A percentile compares a stretch with the other conserved stretches of the same genome.
These are phyloP conservation scores for Physocephala rufipes DNA, from an alignment of 2,888 invertebrate species.

Conservation along the genomic window DNA sequence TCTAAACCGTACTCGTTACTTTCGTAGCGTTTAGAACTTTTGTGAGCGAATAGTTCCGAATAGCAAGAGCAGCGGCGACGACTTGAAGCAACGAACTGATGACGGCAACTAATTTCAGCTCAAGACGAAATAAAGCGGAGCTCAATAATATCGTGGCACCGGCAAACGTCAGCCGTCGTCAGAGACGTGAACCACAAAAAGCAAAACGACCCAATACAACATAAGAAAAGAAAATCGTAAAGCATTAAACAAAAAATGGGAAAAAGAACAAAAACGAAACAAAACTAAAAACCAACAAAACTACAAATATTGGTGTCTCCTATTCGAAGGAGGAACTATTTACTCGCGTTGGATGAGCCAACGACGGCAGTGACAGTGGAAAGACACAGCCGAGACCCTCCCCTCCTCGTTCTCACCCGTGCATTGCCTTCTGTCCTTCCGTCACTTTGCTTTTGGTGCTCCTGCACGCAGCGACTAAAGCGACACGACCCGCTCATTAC, in stretches of 20 bases:
- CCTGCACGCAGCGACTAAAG: conserved; percentile 37
- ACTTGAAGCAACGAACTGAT: conserved; percentile 64
- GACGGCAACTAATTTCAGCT: conserved; percentile 63
- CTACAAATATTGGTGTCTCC: too few relatives aligned
- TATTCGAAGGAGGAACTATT: too few relatives aligned
- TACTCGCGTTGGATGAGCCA: too few relatives aligned
- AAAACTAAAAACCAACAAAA: too few relatives aligned
- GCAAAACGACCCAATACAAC: conserved; percentile 23
- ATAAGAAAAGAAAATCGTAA: conserved; percentile 25
- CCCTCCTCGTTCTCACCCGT: conserved; percentile 45
- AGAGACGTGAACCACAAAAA: conserved; percentile 24
- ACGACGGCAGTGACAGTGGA: too few relatives aligned
- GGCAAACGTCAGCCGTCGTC: conserved; percentile 37
- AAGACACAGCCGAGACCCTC: conserved; percentile 46
- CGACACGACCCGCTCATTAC: conserved; percentile 15
- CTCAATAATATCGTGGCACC: conserved; percentile 17
- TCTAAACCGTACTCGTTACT: not conserved
- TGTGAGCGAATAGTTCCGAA: conserved; percentile 30
- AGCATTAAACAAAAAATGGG: conserved; percentile 42
- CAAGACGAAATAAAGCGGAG: conserved; percentile 53
- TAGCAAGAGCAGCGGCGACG: conserved; percentile 49
- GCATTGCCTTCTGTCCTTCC: conserved; percentile 41
- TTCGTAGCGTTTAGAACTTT: too few relatives aligned
- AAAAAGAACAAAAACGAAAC: too few relatives aligned
- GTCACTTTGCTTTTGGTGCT: conserved; percentile 32